These are phyloP conservation scores for Meloe dianella DNA, from an alignment of 2,888 invertebrate genomes.

Conservation along the genomic window DNA sequence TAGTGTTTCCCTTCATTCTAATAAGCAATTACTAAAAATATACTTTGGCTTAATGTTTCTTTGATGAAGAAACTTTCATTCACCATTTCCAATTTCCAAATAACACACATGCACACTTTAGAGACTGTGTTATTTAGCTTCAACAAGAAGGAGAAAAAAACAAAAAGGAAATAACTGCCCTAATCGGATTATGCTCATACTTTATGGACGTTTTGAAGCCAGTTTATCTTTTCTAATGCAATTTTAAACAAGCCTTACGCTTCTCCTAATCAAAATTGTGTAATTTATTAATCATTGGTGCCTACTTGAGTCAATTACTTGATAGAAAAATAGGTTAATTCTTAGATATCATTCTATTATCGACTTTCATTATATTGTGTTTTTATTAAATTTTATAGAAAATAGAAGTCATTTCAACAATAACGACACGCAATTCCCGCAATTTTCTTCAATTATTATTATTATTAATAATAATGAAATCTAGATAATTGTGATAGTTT, in stretches of 20 bases:
- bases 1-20: too few relatives aligned
- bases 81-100: conserved; percentile 3
- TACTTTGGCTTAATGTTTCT: too few relatives aligned
- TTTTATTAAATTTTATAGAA: not conserved
- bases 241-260: conserved; percentile 14
- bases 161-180: conserved; percentile 10
- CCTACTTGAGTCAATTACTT: not conserved
- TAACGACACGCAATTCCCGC: not conserved
- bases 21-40: too few relatives aligned
- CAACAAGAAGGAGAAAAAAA: not conserved
- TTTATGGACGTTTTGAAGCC: conserved; percentile 11
- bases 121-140: not conserved
- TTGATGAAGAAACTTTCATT: not conserved
- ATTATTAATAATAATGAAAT: not conserved
- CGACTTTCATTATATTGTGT: not conserved
- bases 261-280: conserved; percentile 16
- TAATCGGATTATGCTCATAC: conserved; percentile 19
- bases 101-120: not conserved
- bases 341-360: not conserved
- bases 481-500: not conserved
- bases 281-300: conserved; percentile 11
- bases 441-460: not conserved
- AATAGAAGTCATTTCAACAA: not conserved
- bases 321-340: not conserved
- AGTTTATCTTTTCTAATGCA: conserved; percentile 17